phyloP scores from a whole-genome alignment of 2,888 invertebrate species.

The Creontiades dilutus region DNA sequence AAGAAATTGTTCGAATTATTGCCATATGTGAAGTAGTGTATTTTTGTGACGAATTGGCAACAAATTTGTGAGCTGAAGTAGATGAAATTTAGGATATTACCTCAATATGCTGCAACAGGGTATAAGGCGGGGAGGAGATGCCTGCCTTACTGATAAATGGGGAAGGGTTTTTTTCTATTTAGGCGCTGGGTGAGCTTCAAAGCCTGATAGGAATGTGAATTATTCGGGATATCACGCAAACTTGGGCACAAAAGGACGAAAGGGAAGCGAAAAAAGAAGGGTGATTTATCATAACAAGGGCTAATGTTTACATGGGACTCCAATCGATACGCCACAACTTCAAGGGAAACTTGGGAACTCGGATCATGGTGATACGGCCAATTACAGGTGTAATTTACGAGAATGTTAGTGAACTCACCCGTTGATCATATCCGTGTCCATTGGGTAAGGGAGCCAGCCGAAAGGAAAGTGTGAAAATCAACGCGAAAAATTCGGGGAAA shows the following conservation, averaged over 20 bases:
- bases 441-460: neutral
- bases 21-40: neutral
- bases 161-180: neutral
- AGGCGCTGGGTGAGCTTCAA: neutral
- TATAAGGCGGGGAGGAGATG: neutral
- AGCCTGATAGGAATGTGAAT: neutral
- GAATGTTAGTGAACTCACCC: neutral
- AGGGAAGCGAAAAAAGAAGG: neutral
- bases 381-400: neutral
- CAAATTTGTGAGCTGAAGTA: neutral
- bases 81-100: neutral
- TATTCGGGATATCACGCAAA: neutral
- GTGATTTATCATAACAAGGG: constrained; percentile 20
- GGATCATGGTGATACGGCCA: neutral
- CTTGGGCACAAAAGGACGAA: neutral
- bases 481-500: neutral
- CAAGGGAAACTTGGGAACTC: neutral
- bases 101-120: neutral
- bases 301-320: constrained; percentile 22
- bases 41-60: neutral
- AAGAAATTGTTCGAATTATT: neutral
- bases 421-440: constrained; percentile 30
- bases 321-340: neutral
- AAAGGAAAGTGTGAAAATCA: too few species aligned
- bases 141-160: neutral